Evolutionary conservation across 2,888 invertebrate genomes (phyloP).

Genomic region (Pseudolycoriella hygida): DNA sequence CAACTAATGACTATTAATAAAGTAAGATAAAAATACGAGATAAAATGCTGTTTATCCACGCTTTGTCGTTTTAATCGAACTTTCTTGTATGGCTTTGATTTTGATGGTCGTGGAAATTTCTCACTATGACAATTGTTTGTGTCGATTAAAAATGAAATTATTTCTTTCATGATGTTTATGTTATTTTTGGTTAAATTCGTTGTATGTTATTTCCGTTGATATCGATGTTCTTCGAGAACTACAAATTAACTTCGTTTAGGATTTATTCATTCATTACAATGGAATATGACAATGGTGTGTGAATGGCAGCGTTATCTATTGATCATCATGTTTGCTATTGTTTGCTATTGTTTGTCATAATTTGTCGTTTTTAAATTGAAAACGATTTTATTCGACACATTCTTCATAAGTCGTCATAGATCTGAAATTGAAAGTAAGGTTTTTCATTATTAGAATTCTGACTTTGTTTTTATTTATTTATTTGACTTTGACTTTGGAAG

Average conservation of each 20-base stretch:
- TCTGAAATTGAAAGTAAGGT: not conserved
- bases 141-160: not conserved
- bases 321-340: not conserved
- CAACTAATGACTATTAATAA: conserved; percentile 5
- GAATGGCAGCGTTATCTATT: not conserved
- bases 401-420: too few species aligned
- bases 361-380: too few species aligned
- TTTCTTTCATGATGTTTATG: not conserved
- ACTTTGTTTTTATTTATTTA: too few species aligned
- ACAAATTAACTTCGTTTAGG: too few species aligned
- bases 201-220: too few species aligned
- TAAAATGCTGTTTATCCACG: not conserved
- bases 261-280: too few species aligned
- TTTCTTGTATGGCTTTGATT: conserved; percentile 9
- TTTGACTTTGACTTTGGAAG: too few species aligned
- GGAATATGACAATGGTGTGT: too few species aligned
- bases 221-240: too few species aligned
- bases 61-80: conserved; percentile 9
- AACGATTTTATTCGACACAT: not conserved
- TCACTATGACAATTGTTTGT: not conserved
- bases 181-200: not conserved
- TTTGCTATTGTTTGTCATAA: too few species aligned
- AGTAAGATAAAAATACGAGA: not conserved
- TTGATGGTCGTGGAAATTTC: conserved; percentile 2
- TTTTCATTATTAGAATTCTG: not conserved